Evolutionary conservation across 1,140 invertebrate genomes (phyloP), one percentile per base, ranked within the genome.

Genomic region (Bombyx mori): DNA sequence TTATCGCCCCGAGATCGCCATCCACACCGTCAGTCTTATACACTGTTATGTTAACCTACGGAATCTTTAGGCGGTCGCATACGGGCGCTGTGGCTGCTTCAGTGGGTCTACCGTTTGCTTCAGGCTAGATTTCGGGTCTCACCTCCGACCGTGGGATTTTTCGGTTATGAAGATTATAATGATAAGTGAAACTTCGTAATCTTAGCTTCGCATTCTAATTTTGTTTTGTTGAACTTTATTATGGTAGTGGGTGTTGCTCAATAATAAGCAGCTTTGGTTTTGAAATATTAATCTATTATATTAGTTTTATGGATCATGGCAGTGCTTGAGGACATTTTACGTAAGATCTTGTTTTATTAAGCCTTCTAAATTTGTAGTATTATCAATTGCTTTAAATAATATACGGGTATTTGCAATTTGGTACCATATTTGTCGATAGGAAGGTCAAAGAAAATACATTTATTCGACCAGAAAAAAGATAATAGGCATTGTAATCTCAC

Each of bases 91-190:
- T 68, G 55, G 79, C 78, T 86, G 79, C 80, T 86, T 71, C 71
- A 78, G 77, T 69, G 71, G 76, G 66, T 85, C 82, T 83, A 82
- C 83, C 68, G 83, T 86, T 85, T 79, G 82, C 83, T 85, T 68
- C 66, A 76, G 83, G 83, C 83, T 78, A 82, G 69, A 71, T 58
- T 68, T 75, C 68, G 73, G 74, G 70, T 84, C 79, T 80, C 81
- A 84, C 77, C 77, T 82, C 73, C 62, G 66, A 76, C 71, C 81
- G 83, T 86, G 83, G 78, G 83, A 86, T 77, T 72, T 57, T 79
- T 49, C 60, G 61, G 56, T 59, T 58, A 64, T 61, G 45, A 56
- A 72, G 63, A 69, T 66, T 61, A 62, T 70, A 65, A 69, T 69
- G 69, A 71, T 71, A 74, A 71, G 61, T 63, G 66, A 68, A 60